Evolutionary conservation across 2,113 vertebrate genomes (phyloP), one percentile per base, ranked within the genome.

Genomic region (Ailuropoda melanoleuca): DNA sequence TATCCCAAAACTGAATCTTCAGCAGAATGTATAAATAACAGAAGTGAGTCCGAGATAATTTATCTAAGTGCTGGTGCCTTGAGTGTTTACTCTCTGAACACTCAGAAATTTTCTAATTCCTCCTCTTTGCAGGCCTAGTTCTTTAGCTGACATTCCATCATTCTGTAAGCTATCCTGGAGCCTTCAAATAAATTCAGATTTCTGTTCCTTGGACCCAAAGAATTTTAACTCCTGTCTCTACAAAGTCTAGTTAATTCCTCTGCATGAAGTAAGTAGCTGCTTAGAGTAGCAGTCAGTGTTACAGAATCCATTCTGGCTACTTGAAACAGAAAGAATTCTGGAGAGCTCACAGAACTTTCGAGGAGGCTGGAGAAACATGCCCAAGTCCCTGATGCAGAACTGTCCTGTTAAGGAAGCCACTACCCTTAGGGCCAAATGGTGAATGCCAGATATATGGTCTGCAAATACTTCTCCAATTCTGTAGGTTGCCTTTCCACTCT

Each of bases 181-280:
- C 24, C 23, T 97, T 88, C 18, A 60, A 50, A 58, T 74, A 88
- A 78, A 89, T 94, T 97, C 26, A 81, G 75, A 84, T 92, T 82
- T 8, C 14, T 82, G 19, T 58, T 50, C n/a, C 58, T 83, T 77
- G 0, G 1, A 70, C 34, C 15, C 24, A 68, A 88, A 93, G 37
- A 74, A 68, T 85, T 17, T 53, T 56, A 78, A 64, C 24, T 93
- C 50, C 46, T 88, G 8, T 74, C 9, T 81, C 46, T 17, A 78
- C 15, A 80, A 96, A 90, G 11, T 66, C 48, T 90, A n/a, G 18
- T 46, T 86, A 93, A 72, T 60, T 93, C 68, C 43, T 81, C 11
- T 75, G 39, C n/a, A n/a, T 70, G 19, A 78, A 53, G 48, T 53
- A 78, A 53, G 48, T 53, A 78, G 43, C 24, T 97, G 5, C 43